Evolutionary conservation across 37 sponge, comb jelly and placozoan species (phyloP).

Genomic region (Dysidea cf. avara): DNA sequence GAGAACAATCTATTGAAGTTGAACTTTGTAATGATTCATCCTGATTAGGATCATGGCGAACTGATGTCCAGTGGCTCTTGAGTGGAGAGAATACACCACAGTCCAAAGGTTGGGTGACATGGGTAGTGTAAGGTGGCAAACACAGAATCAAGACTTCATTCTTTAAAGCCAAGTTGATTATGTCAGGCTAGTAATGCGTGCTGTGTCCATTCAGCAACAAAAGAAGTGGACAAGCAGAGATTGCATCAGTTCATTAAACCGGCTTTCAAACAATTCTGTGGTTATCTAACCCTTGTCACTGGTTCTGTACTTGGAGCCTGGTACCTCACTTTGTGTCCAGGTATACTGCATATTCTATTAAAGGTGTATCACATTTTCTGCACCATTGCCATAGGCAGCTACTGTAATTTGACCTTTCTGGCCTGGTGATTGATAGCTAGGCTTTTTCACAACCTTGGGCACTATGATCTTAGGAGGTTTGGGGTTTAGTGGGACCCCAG

Average conservation of each 20-base stretch:
- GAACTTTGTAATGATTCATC: constrained; percentile 18
- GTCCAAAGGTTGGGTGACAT: constrained; percentile 51
- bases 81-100: constrained; percentile 42
- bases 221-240: constrained; percentile 50
- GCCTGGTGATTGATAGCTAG: constrained; percentile 6
- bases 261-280: constrained; percentile 36
- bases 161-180: constrained; percentile 24
- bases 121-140: constrained; percentile 61
- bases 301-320: no score
- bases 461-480: constrained; percentile 28
- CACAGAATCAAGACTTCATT: constrained; percentile 43
- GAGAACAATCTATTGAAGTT: constrained; percentile 44
- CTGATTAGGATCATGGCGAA: constrained; percentile 24
- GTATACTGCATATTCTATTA: constrained; percentile 35
- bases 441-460: constrained; percentile 8
- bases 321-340: constrained; percentile 45
- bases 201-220: constrained; percentile 54
- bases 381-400: constrained; percentile 43
- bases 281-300: constrained; percentile 34
- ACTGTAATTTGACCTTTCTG: constrained; percentile 54
- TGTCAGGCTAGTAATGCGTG: constrained; percentile 51
- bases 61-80: constrained; percentile 28
- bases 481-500: constrained; percentile 48
- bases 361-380: no score
- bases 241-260: constrained; percentile 48